Conservation (phyloP, 2,113 vertebrate genomes). For the Pipa parva region DNA sequence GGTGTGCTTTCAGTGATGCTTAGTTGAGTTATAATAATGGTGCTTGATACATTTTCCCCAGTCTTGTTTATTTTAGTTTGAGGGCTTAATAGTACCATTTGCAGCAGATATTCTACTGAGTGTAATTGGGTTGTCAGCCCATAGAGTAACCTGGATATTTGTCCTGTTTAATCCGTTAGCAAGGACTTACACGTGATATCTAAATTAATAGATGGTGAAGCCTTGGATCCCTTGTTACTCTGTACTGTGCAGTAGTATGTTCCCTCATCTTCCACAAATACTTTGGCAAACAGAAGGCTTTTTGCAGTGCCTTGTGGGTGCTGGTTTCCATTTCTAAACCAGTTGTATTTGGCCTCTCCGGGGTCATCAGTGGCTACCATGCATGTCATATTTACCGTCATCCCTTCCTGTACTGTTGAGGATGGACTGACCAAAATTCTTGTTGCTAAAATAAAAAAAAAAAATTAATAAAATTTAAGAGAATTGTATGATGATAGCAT, state of each 20-base stretch:
- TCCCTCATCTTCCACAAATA: slow-evolving; percentile 3
- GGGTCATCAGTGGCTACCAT: neutral
- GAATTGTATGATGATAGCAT: too few species aligned
- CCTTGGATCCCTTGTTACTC: neutral
- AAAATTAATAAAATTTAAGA: neutral
- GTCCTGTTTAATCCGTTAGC: too few species aligned
- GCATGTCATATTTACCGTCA: slow-evolving; percentile 17
- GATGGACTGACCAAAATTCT: slow-evolving; percentile 20
- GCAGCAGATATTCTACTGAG: neutral
- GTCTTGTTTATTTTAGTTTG: too few species aligned
- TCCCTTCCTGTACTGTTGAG: slow-evolving; percentile 12
- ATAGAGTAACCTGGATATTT: neutral
- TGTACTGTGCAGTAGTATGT: slow-evolving; percentile 5
- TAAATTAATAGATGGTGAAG: neutral
- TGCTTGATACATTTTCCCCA: too few species aligned
- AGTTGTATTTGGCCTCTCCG: neutral
- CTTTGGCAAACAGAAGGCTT: neutral
- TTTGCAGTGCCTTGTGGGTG: neutral
- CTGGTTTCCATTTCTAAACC: slow-evolving; percentile 22
- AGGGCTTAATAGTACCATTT: too few species aligned
- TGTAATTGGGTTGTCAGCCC: neutral
- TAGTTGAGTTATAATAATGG: too few species aligned
- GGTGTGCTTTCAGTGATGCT: too few species aligned
- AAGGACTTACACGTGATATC: slow-evolving; percentile 27
- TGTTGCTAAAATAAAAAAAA: neutral